These are phyloP conservation scores for Meloidogyne floridensis DNA, from an alignment of 1,140 invertebrate species.

Conservation along the genomic window DNA sequence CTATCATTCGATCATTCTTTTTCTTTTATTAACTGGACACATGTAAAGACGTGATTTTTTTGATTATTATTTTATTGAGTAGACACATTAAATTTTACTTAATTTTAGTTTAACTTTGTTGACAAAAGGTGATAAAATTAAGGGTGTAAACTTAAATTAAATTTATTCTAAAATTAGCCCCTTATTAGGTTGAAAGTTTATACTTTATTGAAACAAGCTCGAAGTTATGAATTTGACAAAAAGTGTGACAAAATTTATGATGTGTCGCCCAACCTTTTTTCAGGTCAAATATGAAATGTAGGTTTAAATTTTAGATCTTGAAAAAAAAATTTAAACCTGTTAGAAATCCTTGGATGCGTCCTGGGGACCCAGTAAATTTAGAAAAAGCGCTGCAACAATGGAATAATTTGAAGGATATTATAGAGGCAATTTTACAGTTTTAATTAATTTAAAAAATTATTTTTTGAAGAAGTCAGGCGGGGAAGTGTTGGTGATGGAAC, in stretches of 20 bases:
- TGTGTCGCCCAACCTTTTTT: conserved; percentile 61
- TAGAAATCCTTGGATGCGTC: conserved; percentile 65
- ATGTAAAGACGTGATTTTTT: background rate
- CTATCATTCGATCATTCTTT: background rate
- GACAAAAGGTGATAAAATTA: too few species aligned
- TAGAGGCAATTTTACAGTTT: conserved; percentile 41
- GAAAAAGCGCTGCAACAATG: conserved; percentile 57
- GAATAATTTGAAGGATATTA: conserved; percentile 53
- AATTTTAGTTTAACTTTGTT: background rate
- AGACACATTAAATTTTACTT: background rate
- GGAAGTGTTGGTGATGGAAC: conserved; percentile 59
- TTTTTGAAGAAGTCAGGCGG: conserved; percentile 46
- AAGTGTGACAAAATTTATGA: conserved; percentile 43
- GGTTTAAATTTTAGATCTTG: background rate
- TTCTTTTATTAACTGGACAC: background rate
- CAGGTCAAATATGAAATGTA: conserved; percentile 30
- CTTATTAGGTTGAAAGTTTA: too few species aligned
- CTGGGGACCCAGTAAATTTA: conserved; percentile 48
- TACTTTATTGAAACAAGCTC: background rate
- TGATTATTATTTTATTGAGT: background rate
- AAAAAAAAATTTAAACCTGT: conserved; percentile 46
- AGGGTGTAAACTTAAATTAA: too few species aligned
- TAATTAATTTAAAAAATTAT: background rate
- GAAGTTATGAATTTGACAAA: background rate
- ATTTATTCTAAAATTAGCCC: too few species aligned